phyloP scores from a whole-genome alignment of 1,140 invertebrate genomes.

The Dufourea novaeangliae region DNA sequence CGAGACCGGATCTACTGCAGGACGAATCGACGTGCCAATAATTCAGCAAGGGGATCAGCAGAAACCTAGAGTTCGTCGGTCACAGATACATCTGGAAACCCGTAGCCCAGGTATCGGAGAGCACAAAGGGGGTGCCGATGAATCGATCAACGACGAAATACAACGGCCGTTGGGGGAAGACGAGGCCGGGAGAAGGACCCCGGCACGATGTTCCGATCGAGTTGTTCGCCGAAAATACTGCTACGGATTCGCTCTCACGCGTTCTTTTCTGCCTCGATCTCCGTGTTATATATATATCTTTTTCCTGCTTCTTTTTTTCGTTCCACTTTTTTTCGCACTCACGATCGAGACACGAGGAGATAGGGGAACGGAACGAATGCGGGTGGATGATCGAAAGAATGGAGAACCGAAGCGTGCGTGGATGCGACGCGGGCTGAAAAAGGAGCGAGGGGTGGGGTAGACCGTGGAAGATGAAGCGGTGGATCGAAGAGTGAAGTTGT shows the following conservation, averaged over 20 bases:
- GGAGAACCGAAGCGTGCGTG: background rate
- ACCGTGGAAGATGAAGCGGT: background rate
- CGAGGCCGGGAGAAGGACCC: background rate
- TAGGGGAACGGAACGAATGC: constrained; percentile 14
- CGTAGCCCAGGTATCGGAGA: background rate
- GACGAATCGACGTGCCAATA: background rate
- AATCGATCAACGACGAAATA: constrained; percentile 8
- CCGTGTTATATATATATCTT: too few species aligned
- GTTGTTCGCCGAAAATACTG: constrained; percentile 22
- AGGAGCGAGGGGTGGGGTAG: background rate
- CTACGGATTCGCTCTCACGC: constrained; percentile 20
- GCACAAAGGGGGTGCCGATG: background rate
- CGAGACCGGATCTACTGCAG: too few species aligned
- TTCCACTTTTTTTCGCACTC: background rate
- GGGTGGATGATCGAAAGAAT: constrained; percentile 14
- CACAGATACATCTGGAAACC: background rate
- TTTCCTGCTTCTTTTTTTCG: background rate
- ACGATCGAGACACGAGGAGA: constrained; percentile 3
- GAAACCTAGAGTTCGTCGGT: background rate
- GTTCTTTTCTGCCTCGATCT: background rate
- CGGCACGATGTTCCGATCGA: background rate
- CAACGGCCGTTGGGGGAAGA: background rate
- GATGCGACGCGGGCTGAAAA: background rate
- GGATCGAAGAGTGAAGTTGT: constrained; percentile 7
- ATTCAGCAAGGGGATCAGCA: background rate